Percentiles rank a stretch among this genome's conserved stretches.
Evolutionary conservation across 2,113 vertebrate genomes (phyloP).

Genomic region (Odobenus rosmarus): DNA sequence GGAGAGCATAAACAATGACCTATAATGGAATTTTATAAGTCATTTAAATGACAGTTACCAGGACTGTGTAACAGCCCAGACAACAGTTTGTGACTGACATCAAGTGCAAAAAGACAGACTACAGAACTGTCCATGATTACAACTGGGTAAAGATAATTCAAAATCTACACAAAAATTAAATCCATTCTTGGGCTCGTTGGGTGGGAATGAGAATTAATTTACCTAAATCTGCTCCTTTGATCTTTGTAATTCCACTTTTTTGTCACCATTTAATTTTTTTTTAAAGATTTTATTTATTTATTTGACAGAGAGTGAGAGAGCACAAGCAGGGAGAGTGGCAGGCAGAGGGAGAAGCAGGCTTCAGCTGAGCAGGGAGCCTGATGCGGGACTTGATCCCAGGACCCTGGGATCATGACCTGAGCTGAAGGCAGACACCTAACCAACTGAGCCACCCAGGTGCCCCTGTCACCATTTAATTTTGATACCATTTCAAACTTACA

Average conservation of each 20-base stretch:
- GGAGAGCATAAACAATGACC: neutral
- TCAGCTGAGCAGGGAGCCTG: neutral
- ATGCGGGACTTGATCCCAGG: neutral
- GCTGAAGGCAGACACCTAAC: neutral
- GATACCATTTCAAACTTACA: conserved; percentile 37
- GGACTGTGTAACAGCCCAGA: neutral
- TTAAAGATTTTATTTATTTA: neutral
- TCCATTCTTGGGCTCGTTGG: neutral
- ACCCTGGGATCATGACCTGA: neutral
- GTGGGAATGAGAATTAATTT: neutral
- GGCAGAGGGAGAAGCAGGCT: neutral
- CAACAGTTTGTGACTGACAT: neutral
- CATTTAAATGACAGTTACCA: neutral
- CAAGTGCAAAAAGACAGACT: neutral
- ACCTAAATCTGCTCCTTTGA: neutral
- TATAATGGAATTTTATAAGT: neutral
- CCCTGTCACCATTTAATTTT: neutral
- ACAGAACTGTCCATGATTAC: neutral
- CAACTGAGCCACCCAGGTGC: neutral
- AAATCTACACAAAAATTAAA: conserved; percentile 3
- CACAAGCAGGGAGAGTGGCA: neutral
- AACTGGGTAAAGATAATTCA: neutral
- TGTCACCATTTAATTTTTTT: neutral
- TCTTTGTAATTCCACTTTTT: conserved; percentile 19
- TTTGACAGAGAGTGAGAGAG: neutral